Evolutionary conservation across 2,888 invertebrate species (phyloP).

Genomic region (Phymatocera aterrima): DNA sequence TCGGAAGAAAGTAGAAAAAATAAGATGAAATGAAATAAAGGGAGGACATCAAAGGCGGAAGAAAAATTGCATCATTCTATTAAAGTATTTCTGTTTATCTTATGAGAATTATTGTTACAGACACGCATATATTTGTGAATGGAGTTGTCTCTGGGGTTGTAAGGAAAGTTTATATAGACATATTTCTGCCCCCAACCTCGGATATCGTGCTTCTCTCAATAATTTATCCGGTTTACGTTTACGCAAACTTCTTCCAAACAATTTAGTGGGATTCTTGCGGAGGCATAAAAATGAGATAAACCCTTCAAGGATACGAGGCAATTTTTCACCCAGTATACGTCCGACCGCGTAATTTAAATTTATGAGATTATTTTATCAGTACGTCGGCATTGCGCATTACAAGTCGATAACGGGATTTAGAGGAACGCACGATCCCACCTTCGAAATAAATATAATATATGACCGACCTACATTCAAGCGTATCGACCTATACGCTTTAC

Average conservation of each 20-base stretch:
- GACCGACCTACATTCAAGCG: slow-evolving; percentile 30
- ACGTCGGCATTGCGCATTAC: slow-evolving; percentile 37
- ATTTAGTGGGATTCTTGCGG: slow-evolving; percentile 13
- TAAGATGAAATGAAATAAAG: background rate
- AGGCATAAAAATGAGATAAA: slow-evolving; percentile 51
- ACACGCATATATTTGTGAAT: no score
- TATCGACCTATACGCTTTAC: slow-evolving; percentile 2
- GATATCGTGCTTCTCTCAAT: background rate
- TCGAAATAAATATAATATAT: slow-evolving; percentile 40
- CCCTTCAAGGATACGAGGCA: slow-evolving; percentile 51
- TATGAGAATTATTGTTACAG: background rate
- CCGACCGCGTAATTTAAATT: slow-evolving; percentile 54
- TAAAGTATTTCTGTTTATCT: background rate
- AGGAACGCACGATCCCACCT: slow-evolving; percentile 15
- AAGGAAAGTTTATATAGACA: background rate
- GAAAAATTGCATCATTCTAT: background rate
- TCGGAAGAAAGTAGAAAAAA: background rate
- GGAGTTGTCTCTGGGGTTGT: no score
- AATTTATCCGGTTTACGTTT: background rate
- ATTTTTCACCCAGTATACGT: slow-evolving; percentile 57
- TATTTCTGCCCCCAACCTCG: background rate
- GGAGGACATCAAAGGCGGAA: background rate
- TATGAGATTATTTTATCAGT: slow-evolving; percentile 56
- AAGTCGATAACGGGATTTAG: slow-evolving; percentile 43
- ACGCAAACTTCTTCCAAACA: slow-evolving; percentile 3